Evolutionary conservation across 2,888 invertebrate genomes (phyloP), one percentile per base, ranked within the genome.

Genomic region (Temnothorax ravouxi): DNA sequence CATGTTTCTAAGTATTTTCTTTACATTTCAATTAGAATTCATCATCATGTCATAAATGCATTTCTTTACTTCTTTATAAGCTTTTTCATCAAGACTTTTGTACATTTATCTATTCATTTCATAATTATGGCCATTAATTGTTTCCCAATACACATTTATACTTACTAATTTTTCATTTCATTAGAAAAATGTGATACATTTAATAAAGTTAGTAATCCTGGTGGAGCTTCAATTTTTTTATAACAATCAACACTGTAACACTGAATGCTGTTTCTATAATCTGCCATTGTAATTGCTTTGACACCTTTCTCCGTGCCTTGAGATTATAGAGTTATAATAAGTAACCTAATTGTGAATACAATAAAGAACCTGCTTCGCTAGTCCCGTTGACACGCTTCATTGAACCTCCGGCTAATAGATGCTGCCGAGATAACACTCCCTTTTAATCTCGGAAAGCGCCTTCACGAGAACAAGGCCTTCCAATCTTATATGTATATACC

Each of bases 391-490:
- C 18, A 66, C 67, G 72, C 74, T 59, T 80, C 11, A 59, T 25
- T 72, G 71, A 47, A 59, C 13, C 29, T 38, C 25, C 13, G 13
- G 13, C 21, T 77, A 77, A 77, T 47, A 11, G n/a, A 47, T 59
- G 13, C n/a, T 47, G 54, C 54, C n/a, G 21, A 34, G 15, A 18
- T 25, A 67, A 11, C n/a, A n/a, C 56, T 1, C 13, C 18, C 44
- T 38, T 77, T 29, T 54, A 44, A 56, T 41, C 21, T 59, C 29
- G 59, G 72, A 59, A 79, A 56, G 15, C 47, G 38, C 34, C 71
- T 80, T 72, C 25, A 71, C 47, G 25, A 56, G 71, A 66, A 71
- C 71, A 18, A 80, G 47, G 59, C 29, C 47, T 59, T 80, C 47
- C 59, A 21, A 56, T 9, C 34, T 38, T 34, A 59, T 79, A 8